A percentile compares a stretch with the other conserved stretches of the same genome.
Conservation (phyloP, 92 coral and sea anemone genomes). For the Micromussa lordhowensis region DNA sequence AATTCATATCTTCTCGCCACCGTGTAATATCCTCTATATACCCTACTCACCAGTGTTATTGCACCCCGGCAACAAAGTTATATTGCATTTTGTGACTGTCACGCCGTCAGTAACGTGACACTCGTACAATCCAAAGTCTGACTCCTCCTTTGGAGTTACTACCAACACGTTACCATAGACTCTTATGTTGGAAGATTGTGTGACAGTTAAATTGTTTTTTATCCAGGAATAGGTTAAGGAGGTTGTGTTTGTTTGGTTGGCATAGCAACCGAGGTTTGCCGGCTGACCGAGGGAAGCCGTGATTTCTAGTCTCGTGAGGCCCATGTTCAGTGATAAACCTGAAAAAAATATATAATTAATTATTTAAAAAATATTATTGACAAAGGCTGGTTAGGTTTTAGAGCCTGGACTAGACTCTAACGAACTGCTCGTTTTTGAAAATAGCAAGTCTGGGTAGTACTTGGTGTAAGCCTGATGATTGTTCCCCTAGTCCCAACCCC, state of each 20-base stretch:
- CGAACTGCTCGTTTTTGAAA: too few relatives aligned
- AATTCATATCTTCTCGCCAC: too few relatives aligned
- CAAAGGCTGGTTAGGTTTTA: too few relatives aligned
- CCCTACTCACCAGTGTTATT: not conserved
- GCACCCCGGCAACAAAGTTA: conserved; percentile 3
- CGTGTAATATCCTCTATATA: too few relatives aligned
- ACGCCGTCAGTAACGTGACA: conserved; percentile 34
- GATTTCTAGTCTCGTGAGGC: conserved; percentile 16
- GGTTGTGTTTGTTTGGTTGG: not conserved
- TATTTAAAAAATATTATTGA: not conserved
- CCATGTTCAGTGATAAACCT: not conserved
- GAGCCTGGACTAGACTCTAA: too few relatives aligned
- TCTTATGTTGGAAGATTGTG: conserved; percentile 12
- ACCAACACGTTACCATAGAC: conserved; percentile 15
- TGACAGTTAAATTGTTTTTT: conserved; percentile 26
- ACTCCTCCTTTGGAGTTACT: conserved; percentile 14
- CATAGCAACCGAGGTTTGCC: conserved; percentile 45
- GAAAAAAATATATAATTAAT: not conserved
- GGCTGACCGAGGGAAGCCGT: conserved; percentile 15
- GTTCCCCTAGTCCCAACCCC: too few relatives aligned
- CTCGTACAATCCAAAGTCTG: conserved; percentile 34
- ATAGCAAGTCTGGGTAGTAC: too few relatives aligned
- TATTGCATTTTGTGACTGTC: conserved; percentile 5
- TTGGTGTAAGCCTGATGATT: too few relatives aligned
- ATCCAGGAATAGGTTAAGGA: conserved; percentile 13